Percentiles rank a stretch among this genome's conserved stretches.
These are phyloP conservation scores for Ashinkailepas kermadecensis DNA, from an alignment of 2,888 invertebrate species.

Conservation along the genomic window DNA sequence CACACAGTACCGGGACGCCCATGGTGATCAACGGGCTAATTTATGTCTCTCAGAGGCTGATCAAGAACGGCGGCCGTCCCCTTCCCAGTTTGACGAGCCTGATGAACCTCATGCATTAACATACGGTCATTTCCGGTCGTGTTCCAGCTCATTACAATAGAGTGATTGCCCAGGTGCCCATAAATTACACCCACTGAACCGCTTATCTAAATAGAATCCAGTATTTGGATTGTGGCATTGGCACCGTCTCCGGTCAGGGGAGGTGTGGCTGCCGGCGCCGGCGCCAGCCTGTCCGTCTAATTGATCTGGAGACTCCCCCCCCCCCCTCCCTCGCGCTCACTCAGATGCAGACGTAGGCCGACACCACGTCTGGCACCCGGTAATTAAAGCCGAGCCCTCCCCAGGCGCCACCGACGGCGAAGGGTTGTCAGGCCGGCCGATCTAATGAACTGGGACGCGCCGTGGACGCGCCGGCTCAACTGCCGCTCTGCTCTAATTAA, in stretches of 20 bases:
- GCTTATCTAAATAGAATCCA: conserved; percentile 16
- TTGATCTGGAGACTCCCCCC: not conserved
- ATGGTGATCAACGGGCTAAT: not conserved
- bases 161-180: not conserved
- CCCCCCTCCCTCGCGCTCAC: not conserved
- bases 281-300: not conserved
- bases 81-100: not conserved
- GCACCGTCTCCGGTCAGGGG: not conserved
- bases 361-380: not conserved
- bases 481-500: not conserved
- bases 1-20: too few species aligned
- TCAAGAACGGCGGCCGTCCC: not conserved
- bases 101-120: not conserved
- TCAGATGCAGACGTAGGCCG: not conserved
- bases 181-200: not conserved
- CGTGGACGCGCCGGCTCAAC: not conserved
- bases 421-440: not conserved
- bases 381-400: not conserved
- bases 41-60: not conserved
- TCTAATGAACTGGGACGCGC: not conserved
- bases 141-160: not conserved
- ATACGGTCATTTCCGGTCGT: not conserved
- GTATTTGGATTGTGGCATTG: too few species aligned
- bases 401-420: not conserved
- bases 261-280: not conserved